Base-by-base conservation (phyloP, 2,797 vertebrate species). In the Orestias chungarensis region DNA sequence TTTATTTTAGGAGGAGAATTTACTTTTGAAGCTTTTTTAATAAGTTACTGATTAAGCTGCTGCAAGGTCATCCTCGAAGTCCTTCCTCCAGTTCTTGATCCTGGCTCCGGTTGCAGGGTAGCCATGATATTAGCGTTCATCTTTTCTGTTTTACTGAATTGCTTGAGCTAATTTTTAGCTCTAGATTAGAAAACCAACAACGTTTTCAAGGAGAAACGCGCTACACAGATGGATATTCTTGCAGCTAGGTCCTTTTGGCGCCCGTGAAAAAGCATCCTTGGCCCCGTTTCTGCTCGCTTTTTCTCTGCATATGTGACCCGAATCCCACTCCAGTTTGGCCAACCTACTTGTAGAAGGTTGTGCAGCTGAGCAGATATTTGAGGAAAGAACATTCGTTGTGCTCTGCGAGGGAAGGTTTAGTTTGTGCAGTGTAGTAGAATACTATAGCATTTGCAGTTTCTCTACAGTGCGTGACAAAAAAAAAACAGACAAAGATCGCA, bases 221-320 rank as follows among this genome's bases (percentile, higher is more conserved):
- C 29, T 82, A 59, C 70, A 55, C 64, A 85, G 70, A 82, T 46
- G 33, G 70, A 73, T 50, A 74, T 78, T 70, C 64, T 81, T 71
- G 43, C 73, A 84, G 70, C 82, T 68, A 75, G 73, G 33, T 68
- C 42, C 55, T 71, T n/a, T 44, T 71, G 70, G 65, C 66, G 74
- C 44, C 65, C 70, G 71, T 74, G 81, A 86, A 87, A 89, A 64
- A 83, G 80, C 82, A 80, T 81, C 82, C 84, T 86, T 88, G 82
- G 81, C 80, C 88, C 76, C 85, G 59, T 31, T 29, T 84, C 81
- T 29, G 6, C 75, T 85, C 66, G 54, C 77, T 66, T 78, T n/a
- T 76, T 79, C 68, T 82, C 73, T 80, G 79, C 40, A 31, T 80
- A 77, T 77, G 77, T 86, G 82, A 85, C 76, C 76, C 64, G 66